Base-by-base conservation (phyloP, 2,113 vertebrate genomes). In the Sorex araneus region DNA sequence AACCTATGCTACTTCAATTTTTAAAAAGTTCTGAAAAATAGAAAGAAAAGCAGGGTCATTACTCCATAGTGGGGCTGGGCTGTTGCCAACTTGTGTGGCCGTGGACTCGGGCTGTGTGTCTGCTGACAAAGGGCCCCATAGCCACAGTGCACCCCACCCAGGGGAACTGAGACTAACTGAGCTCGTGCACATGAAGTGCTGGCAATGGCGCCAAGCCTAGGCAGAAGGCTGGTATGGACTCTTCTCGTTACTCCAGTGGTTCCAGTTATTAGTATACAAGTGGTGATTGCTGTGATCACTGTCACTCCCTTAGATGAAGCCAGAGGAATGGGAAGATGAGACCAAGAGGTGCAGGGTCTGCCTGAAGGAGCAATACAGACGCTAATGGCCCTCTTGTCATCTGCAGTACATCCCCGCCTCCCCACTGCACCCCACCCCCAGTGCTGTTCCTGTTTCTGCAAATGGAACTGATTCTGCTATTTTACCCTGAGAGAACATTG, bases 101-200 rank as follows among this genome's bases (percentile, higher is more conserved):
- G 25, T 40, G 34, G 54, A 67, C 12, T 50, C 34, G 0, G 0
- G 7, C 9, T 50, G 47, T 23, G 23, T 50, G 47, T 71, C 34
- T 28, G 3, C 86, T 45, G 21, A 3, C 45, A 60, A 73, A 84
- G 30, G 10, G 18, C 2, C n/a, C 2, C 34, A 36, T 7, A 6
- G 8, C 28, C n/a, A 34, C 0, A 6, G 63, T 8, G 3, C 10
- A 45, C 32, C 23, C 64, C n/a, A n/a, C 73, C 6, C 1, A 6
- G 36, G 77, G 30, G 32, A 5, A 1, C 1, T 12, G 27, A 85
- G 57, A 66, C 3, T 25, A 79, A 60, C 40, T 57, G 73, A 86
- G 32, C 23, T 21, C 25, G 87, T 54, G 23, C 71, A 28, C 8
- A 21, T 4, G 18, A 86, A 63, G 27, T 57, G 36, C 63, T 67